Evolutionary conservation across 2,888 invertebrate genomes (phyloP).

Genomic region (Standfussiana lucernea): DNA sequence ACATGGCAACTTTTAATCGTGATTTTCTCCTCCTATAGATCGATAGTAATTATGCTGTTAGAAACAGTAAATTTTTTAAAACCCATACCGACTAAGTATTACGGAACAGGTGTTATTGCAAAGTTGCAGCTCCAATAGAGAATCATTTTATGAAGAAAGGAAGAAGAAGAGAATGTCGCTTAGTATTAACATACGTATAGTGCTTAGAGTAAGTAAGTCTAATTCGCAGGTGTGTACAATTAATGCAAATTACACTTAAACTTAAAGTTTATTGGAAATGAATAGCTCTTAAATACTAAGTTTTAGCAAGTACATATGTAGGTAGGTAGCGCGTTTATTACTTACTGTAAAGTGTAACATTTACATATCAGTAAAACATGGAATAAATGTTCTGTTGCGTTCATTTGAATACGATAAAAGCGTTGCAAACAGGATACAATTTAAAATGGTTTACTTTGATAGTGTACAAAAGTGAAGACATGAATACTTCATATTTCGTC

Average conservation of each 20-base stretch:
- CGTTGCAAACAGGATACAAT: slow-evolving; percentile 54
- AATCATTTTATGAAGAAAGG: too few species aligned
- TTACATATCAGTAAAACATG: slow-evolving; percentile 40
- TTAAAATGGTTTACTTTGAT: slow-evolving; percentile 37
- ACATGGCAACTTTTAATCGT: not conserved
- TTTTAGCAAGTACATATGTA: too few species aligned
- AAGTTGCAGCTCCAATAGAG: not conserved
- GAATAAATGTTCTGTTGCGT: slow-evolving; percentile 35
- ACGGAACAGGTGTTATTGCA: not conserved
- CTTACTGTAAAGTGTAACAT: slow-evolving; percentile 28
- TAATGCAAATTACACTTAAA: not conserved
- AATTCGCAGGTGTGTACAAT: too few species aligned
- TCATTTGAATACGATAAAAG: slow-evolving; percentile 54
- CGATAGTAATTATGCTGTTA: not conserved
- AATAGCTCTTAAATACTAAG: not conserved
- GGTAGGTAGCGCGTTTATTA: too few species aligned
- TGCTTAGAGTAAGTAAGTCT: too few species aligned
- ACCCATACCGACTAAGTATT: not conserved
- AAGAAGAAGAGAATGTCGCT: not conserved
- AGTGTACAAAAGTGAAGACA: not conserved
- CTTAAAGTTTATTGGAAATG: not conserved
- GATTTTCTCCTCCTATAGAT: not conserved
- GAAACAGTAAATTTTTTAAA: not conserved
- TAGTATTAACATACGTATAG: not conserved
- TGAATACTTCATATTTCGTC: not conserved